Evolutionary conservation across 2,113 vertebrate genomes (phyloP).

Genomic region (Aythya baeri): DNA sequence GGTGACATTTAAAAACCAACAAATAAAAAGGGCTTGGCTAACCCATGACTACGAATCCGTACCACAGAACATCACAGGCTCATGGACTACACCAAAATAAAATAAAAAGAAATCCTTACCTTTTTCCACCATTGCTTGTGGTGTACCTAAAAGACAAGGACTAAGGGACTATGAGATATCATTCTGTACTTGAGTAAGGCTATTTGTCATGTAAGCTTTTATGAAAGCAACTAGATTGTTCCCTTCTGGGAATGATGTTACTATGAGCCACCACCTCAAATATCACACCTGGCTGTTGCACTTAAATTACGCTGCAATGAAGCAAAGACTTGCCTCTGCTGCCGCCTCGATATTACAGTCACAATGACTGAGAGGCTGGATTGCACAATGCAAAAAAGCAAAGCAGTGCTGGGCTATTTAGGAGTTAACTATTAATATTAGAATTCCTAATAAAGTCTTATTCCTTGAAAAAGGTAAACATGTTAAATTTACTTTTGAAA

Average conservation of each 20-base stretch:
- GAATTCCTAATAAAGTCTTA: not conserved
- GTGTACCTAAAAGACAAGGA: not conserved
- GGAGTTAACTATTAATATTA: not conserved
- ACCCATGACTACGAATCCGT: not conserved
- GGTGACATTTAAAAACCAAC: not conserved
- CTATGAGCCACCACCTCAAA: not conserved
- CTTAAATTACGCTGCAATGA: not conserved
- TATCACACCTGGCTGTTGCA: not conserved
- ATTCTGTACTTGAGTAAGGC: not conserved
- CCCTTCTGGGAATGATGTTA: not conserved
- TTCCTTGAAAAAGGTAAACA: not conserved
- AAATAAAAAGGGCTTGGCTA: not conserved
- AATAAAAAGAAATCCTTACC: not conserved
- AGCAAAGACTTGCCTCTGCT: not conserved
- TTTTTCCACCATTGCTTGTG: not conserved
- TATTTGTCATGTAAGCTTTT: too few relatives aligned
- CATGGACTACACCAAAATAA: fast-evolving
- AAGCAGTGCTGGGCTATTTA: not conserved
- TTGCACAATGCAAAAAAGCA: not conserved
- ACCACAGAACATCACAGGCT: not conserved
- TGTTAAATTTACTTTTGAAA: not conserved
- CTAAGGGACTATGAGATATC: not conserved
- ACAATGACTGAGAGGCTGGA: not conserved
- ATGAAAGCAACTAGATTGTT: not conserved
- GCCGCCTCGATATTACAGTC: not conserved